A percentile compares a stretch with the other conserved stretches of the same genome.
phyloP scores from a whole-genome alignment of 1,140 invertebrate species.

The Drosophila sp. region DNA sequence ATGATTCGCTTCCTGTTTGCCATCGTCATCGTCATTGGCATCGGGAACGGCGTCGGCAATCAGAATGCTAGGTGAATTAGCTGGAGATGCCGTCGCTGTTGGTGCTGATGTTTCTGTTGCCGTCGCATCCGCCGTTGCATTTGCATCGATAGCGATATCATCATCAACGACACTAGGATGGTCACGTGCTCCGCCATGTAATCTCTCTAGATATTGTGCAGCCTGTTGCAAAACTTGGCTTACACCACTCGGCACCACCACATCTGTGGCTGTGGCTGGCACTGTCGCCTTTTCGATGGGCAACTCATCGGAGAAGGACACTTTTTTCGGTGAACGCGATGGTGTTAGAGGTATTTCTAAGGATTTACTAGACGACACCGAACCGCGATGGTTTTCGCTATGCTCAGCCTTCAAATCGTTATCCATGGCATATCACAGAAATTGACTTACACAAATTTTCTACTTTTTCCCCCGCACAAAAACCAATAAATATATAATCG shows the following conservation, averaged over 20 bases:
- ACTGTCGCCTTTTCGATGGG: slow-evolving; percentile 37
- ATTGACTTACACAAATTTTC: slow-evolving; percentile 1
- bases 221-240: slow-evolving; percentile 78
- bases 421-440: slow-evolving; percentile 39
- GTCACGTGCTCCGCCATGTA: slow-evolving; percentile 68
- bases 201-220: slow-evolving; percentile 73
- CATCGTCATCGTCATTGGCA: slow-evolving; percentile 23
- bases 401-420: slow-evolving; percentile 50
- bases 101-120: slow-evolving; percentile 21
- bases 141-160: slow-evolving; percentile 22
- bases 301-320: slow-evolving; percentile 79
- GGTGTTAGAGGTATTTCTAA: slow-evolving; percentile 74
- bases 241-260: slow-evolving; percentile 52
- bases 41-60: slow-evolving; percentile 35
- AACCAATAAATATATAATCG: neutral
- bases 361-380: slow-evolving; percentile 76
- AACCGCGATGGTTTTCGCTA: slow-evolving; percentile 72
- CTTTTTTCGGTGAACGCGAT: slow-evolving; percentile 79
- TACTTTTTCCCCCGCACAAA: neutral
- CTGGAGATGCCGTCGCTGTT: slow-evolving; percentile 24
- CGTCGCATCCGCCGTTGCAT: slow-evolving; percentile 46
- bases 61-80: slow-evolving; percentile 67
- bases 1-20: slow-evolving; percentile 62
- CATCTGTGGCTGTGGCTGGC: slow-evolving; percentile 12
- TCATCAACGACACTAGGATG: slow-evolving; percentile 16